Evolutionary conservation across 2,113 vertebrate genomes (phyloP).

Genomic region (Scytalopus superciliaris): DNA sequence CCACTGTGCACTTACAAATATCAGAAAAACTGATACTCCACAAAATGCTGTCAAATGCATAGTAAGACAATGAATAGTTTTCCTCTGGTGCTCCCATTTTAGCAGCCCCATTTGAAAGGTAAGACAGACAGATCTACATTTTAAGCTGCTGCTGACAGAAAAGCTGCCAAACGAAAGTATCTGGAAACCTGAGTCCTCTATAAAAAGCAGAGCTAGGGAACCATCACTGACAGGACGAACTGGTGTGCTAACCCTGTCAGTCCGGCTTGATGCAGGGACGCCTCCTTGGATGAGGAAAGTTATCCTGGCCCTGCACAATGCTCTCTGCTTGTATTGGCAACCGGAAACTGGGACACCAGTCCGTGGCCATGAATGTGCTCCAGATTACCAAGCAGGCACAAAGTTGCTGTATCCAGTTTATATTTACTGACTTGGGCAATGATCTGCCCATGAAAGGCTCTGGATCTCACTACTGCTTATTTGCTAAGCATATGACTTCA

Average conservation of each 20-base stretch:
- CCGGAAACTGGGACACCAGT: not conserved
- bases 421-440: constrained; percentile 51
- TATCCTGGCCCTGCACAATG: not conserved
- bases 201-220: constrained; percentile 35
- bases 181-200: constrained; percentile 37
- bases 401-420: not conserved
- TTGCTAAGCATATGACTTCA: not conserved
- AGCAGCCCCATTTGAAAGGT: not conserved
- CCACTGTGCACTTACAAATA: not conserved
- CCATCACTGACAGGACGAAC: not conserved
- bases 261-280: not conserved
- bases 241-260: not conserved
- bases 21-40: not conserved
- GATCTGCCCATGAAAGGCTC: not conserved
- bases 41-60: not conserved
- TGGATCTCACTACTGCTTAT: not conserved
- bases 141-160: constrained; percentile 2
- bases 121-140: not conserved
- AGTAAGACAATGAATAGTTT: not conserved
- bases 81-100: not conserved
- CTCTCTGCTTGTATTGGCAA: constrained; percentile 25
- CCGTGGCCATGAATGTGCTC: not conserved
- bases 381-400: not conserved
- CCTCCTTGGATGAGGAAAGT: not conserved
- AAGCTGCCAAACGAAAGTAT: constrained; percentile 22